Conservation (phyloP, 2,113 vertebrate genomes). For the Variabilichromis moorii region DNA sequence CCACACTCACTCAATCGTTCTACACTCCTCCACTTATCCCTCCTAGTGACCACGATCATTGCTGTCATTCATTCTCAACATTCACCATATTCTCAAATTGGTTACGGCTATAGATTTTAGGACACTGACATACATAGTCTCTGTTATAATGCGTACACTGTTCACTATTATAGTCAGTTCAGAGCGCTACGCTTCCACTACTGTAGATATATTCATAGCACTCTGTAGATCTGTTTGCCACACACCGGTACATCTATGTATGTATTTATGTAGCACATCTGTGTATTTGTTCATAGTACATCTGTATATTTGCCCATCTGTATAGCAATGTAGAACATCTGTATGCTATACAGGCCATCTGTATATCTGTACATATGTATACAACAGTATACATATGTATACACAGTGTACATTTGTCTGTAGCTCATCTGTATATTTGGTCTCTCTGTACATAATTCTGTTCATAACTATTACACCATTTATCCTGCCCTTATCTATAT, state of each 20-base stretch:
- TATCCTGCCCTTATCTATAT: background rate
- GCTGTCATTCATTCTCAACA: background rate
- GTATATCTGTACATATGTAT: background rate
- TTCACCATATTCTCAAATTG: background rate
- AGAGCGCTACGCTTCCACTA: background rate
- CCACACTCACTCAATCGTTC: background rate
- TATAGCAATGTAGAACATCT: background rate
- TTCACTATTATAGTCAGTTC: background rate
- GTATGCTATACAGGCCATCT: background rate
- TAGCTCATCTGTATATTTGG: background rate
- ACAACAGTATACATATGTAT: background rate
- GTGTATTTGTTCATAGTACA: background rate
- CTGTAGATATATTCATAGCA: background rate
- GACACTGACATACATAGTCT: background rate
- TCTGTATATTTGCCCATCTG: background rate
- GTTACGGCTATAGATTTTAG: background rate
- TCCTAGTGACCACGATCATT: background rate
- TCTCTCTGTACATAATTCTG: background rate
- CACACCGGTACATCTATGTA: background rate
- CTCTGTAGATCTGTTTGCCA: background rate
- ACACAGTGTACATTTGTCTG: background rate
- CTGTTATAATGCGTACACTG: fast-evolving
- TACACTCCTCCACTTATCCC: background rate
- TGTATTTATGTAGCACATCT: background rate
- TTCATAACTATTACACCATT: background rate